These are phyloP conservation scores for western clawed frog (Xenopus tropicalis) DNA, from an alignment of 2,113 vertebrate genomes.

Conservation along the genomic window UCB_Xtro_10.0 CM004446.2:152477001-152477500, in stretches of 20 bases:
- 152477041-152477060: conserved; percentile 98
- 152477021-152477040: conserved; percentile 92
- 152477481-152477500: too few species aligned
- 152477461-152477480: too few species aligned
- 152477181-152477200: conserved; percentile 91
- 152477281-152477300: background rate
- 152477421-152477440: too few species aligned
- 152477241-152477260: background rate
- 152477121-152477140: conserved; percentile 94
- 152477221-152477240: background rate
- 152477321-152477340: too few species aligned
- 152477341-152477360: too few species aligned
- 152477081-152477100: conserved; percentile 95
- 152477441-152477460: too few species aligned
- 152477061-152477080: conserved; percentile 95
- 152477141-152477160: conserved; percentile 90
- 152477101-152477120: conserved; percentile 98
- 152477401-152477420: too few species aligned
- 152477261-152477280: background rate
- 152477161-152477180: conserved; percentile 97
- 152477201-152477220: background rate
- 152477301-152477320: too few species aligned
- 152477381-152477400: too few species aligned
- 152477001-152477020: conserved; percentile 95
- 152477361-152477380: too few species aligned